Evolutionary conservation across 2,797 vertebrate genomes (phyloP).

Genomic region (Lacerta bilineata): DNA sequence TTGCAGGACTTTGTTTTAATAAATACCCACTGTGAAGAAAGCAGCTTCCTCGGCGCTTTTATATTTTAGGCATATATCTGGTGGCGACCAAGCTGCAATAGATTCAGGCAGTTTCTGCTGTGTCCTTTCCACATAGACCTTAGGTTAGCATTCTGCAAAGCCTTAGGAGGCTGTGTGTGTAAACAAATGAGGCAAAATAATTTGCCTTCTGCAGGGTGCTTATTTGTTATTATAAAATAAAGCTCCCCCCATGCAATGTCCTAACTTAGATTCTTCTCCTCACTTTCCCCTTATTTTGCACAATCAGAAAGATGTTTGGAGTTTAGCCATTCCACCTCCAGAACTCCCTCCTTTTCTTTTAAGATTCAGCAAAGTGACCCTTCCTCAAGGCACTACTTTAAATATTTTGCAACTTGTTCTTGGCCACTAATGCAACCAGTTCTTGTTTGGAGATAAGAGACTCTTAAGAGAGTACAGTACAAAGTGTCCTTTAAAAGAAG

Average conservation of each 20-base stretch:
- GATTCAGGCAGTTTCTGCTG: neutral
- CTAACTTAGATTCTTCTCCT: rapidly evolving
- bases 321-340: neutral
- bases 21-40: conserved; percentile 23
- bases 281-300: neutral
- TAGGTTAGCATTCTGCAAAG: conserved; percentile 25
- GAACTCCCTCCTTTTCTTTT: neutral
- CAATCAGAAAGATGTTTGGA: neutral
- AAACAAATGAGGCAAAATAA: conserved; percentile 38
- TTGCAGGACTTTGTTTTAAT: conserved; percentile 24
- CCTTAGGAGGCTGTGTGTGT: neutral
- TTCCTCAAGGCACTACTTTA: neutral
- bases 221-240: conserved; percentile 33
- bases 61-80: neutral
- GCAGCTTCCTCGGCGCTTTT: conserved; percentile 37
- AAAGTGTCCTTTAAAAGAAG: neutral
- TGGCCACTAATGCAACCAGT: neutral
- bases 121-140: neutral
- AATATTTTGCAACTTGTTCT: neutral
- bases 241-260: neutral
- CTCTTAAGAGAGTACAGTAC: neutral
- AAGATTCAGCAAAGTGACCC: neutral
- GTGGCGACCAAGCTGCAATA: conserved; percentile 21
- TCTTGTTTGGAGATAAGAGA: neutral
- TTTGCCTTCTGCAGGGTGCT: conserved; percentile 10